A percentile compares a stretch with the other conserved stretches of the same genome.
Conservation (phyloP, 1,140 invertebrate species). For the Charaxes varanes region DNA sequence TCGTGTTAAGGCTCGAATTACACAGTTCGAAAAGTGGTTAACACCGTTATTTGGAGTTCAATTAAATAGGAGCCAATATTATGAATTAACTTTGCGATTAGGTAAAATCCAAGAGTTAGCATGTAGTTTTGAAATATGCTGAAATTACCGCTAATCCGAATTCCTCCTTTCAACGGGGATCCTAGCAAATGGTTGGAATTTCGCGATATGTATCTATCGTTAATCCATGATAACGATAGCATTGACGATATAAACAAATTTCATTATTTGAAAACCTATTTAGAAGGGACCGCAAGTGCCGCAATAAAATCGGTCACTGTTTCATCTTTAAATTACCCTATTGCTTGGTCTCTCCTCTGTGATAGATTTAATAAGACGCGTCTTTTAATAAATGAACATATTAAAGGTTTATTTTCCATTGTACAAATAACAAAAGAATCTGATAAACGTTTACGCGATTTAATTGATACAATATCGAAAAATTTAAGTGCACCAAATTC, state of each 20-base stretch:
- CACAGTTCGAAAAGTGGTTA: neutral
- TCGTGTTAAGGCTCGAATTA: neutral
- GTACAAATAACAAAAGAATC: constrained; percentile 20
- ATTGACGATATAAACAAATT: constrained; percentile 25
- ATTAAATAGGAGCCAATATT: neutral
- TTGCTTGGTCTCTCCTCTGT: constrained; percentile 28
- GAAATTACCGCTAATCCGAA: too few relatives aligned
- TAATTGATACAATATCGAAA: constrained; percentile 20
- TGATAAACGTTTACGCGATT: neutral
- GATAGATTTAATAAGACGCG: constrained; percentile 26
- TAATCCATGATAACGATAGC: constrained; percentile 16
- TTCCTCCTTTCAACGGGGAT: neutral
- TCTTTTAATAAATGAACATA: constrained; percentile 24
- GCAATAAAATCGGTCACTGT: constrained; percentile 17
- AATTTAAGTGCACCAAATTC: constrained; percentile 19
- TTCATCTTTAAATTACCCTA: constrained; percentile 18
- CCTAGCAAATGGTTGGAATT: constrained; percentile 10
- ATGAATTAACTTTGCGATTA: neutral
- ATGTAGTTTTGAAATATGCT: neutral
- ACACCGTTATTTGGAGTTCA: neutral
- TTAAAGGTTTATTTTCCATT: constrained; percentile 20
- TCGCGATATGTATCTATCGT: constrained; percentile 13
- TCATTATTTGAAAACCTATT: constrained; percentile 21
- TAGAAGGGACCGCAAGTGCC: constrained; percentile 18
- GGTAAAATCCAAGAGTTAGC: neutral